These are phyloP conservation scores for Lutraria rhynchaena DNA, from an alignment of 1,140 invertebrate species.

Conservation along the genomic window DNA sequence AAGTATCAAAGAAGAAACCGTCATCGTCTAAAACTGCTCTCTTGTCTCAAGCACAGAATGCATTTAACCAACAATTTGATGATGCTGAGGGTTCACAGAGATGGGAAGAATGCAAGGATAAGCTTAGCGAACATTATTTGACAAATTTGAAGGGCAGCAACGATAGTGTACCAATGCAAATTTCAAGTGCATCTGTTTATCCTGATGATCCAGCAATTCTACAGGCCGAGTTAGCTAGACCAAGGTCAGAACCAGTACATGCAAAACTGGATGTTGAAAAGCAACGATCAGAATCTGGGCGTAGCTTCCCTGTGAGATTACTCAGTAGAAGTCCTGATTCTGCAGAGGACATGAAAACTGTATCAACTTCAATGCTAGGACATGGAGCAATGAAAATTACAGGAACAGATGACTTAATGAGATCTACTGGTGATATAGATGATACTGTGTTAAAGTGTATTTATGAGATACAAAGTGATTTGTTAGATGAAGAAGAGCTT, in stretches of 20 bases:
- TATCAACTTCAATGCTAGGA: not conserved
- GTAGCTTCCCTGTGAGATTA: slow-evolving; percentile 40
- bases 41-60: slow-evolving; percentile 41
- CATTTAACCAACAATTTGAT: slow-evolving; percentile 48
- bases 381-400: not conserved
- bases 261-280: not conserved
- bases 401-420: not conserved
- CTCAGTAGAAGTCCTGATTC: slow-evolving; percentile 42
- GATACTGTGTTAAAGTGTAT: slow-evolving; percentile 53
- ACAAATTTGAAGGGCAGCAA: not conserved
- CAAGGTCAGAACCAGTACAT: not conserved
- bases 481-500: slow-evolving; percentile 39
- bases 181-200: not conserved
- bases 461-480: slow-evolving; percentile 33
- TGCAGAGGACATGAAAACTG: not conserved
- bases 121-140: slow-evolving; percentile 46
- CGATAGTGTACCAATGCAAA: not conserved
- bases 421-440: slow-evolving; percentile 19
- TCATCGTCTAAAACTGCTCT: slow-evolving; percentile 23
- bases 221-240: slow-evolving; percentile 24
- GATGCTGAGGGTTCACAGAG: slow-evolving; percentile 47
- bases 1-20: not conserved
- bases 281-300: slow-evolving; percentile 3
- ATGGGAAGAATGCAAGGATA: slow-evolving; percentile 44
- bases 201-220: slow-evolving; percentile 36